Percentiles rank a stretch among this genome's conserved stretches.
Conservation (phyloP, 2,797 vertebrate species). For the Harpagifer antarcticus region DNA sequence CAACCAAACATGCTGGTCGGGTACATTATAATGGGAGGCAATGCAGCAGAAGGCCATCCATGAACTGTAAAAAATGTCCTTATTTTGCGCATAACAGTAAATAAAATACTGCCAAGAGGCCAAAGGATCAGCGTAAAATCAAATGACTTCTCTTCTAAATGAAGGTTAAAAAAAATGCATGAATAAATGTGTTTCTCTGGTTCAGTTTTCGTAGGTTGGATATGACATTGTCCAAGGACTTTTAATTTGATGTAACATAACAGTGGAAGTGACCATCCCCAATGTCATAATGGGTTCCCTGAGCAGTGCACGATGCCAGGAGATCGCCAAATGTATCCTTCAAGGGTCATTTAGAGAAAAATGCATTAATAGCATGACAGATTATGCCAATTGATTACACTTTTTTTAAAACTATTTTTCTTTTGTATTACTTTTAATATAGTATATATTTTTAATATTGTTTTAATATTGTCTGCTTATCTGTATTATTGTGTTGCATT, state of each 20-base stretch:
- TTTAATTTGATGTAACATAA: conserved; percentile 3
- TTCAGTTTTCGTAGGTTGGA: background rate
- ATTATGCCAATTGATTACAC: background rate
- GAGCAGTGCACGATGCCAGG: background rate
- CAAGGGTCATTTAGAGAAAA: background rate
- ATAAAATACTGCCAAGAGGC: background rate
- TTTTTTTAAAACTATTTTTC: no score
- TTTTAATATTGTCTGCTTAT: no score
- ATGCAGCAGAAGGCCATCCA: background rate
- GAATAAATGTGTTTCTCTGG: background rate
- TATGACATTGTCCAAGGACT: conserved; percentile 6
- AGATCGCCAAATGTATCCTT: background rate
- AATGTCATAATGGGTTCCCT: background rate
- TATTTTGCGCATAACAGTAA: background rate
- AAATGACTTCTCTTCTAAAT: background rate
- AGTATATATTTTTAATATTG: no score
- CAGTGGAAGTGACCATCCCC: background rate
- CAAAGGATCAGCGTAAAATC: background rate
- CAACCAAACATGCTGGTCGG: background rate
- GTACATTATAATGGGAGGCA: background rate
- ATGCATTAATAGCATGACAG: background rate
- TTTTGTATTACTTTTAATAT: no score
- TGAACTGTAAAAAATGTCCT: background rate
- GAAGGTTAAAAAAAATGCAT: conserved; percentile 4
- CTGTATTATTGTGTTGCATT: no score